phyloP scores from a whole-genome alignment of 2,888 invertebrate species.

The Baronia brevicornis region DNA sequence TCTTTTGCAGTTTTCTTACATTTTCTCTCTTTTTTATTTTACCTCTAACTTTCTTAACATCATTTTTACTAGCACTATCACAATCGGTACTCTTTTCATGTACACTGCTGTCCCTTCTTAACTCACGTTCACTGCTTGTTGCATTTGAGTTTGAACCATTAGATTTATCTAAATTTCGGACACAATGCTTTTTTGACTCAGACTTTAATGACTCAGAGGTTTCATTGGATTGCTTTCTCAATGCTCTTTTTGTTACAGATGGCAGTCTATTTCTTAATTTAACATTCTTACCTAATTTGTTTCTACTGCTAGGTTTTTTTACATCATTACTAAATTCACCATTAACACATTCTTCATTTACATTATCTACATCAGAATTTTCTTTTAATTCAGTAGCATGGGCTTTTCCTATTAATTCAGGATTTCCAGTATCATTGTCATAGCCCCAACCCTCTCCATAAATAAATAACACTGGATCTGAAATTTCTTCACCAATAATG shows the following conservation, averaged over 20 bases:
- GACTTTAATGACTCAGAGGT: slow-evolving; percentile 45
- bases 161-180: slow-evolving; percentile 47
- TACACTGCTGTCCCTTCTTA: slow-evolving; percentile 39
- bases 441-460: slow-evolving; percentile 83
- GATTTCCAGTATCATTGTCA: slow-evolving; percentile 85
- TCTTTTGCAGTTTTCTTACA: slow-evolving; percentile 38
- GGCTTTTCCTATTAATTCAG: slow-evolving; percentile 45
- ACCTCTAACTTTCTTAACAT: slow-evolving; percentile 48
- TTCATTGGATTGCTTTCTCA: slow-evolving; percentile 60
- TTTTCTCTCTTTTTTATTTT: slow-evolving; percentile 56
- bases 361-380: slow-evolving; percentile 46
- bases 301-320: slow-evolving; percentile 40
- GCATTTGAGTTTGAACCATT: slow-evolving; percentile 45
- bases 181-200: slow-evolving; percentile 62
- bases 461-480: slow-evolving; percentile 82
- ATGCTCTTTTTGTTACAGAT: slow-evolving; percentile 49
- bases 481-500: slow-evolving; percentile 80
- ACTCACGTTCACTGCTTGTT: slow-evolving; percentile 35
- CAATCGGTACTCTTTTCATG: slow-evolving; percentile 51
- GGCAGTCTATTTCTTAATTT: slow-evolving; percentile 39
- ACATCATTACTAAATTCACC: slow-evolving; percentile 50
- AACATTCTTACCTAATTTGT: slow-evolving; percentile 43
- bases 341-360: slow-evolving; percentile 50
- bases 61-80: slow-evolving; percentile 46
- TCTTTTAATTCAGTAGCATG: slow-evolving; percentile 31